phyloP scores from a whole-genome alignment of 2,888 invertebrate species.

The Corbicula japonica region DNA sequence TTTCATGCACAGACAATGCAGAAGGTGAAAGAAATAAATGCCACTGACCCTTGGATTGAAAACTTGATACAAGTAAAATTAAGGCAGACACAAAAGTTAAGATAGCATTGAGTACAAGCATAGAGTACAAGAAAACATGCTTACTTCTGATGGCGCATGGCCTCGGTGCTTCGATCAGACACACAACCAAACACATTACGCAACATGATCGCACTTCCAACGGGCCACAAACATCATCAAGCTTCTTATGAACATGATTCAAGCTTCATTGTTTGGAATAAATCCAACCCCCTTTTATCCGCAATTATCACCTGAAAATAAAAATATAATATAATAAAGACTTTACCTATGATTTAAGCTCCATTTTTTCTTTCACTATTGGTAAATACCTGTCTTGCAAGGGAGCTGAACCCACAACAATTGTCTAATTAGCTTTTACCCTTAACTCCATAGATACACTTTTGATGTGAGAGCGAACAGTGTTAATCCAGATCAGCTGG shows the following conservation, averaged over 20 bases:
- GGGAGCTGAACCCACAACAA: too few species aligned
- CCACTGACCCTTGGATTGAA: not conserved
- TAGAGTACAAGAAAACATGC: slow-evolving; percentile 19
- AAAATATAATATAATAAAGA: slow-evolving; percentile 1
- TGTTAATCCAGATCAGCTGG: too few species aligned
- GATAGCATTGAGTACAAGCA: not conserved
- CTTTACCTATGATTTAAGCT: too few species aligned
- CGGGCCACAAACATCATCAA: slow-evolving; percentile 55
- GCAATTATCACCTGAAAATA: slow-evolving; percentile 3
- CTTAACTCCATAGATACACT: too few species aligned
- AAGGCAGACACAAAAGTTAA: not conserved
- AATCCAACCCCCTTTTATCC: too few species aligned
- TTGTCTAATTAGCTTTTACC: too few species aligned
- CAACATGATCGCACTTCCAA: slow-evolving; percentile 77
- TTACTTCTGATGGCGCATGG: slow-evolving; percentile 81
- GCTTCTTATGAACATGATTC: slow-evolving; percentile 48
- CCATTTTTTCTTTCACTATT: too few species aligned
- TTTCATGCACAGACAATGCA: not conserved
- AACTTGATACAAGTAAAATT: not conserved
- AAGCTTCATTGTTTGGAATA: too few species aligned
- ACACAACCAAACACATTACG: slow-evolving; percentile 85
- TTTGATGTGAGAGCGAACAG: too few species aligned
- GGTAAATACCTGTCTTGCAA: too few species aligned
- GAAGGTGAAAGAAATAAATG: not conserved
- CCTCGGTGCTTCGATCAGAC: slow-evolving; percentile 83